Conservation (phyloP, 1,140 invertebrate species). For the Brachionus asplanchnoidis region DNA sequence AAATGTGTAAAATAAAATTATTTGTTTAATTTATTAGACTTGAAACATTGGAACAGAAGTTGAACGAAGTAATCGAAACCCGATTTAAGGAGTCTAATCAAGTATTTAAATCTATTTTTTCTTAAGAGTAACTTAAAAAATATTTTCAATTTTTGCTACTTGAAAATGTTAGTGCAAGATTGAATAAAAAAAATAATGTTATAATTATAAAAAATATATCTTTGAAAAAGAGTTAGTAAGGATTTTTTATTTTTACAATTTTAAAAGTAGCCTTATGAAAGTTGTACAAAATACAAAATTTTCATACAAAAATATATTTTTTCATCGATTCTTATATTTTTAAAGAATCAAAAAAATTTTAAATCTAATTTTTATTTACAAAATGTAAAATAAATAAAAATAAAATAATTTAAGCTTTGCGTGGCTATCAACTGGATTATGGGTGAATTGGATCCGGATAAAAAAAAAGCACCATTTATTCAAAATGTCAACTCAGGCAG, state of each 20-base stretch:
- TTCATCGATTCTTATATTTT: too few relatives aligned
- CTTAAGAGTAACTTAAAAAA: not conserved
- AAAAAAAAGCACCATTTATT: conserved; percentile 15
- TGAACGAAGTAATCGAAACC: conserved; percentile 39
- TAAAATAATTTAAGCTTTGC: not conserved
- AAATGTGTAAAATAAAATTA: not conserved
- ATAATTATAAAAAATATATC: too few relatives aligned
- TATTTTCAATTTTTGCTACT: too few relatives aligned
- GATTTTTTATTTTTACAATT: not conserved
- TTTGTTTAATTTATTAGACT: not conserved
- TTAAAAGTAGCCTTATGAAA: too few relatives aligned
- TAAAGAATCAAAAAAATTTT: too few relatives aligned
- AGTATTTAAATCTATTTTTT: not conserved
- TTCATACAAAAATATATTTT: too few relatives aligned
- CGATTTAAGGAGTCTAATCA: conserved; percentile 37
- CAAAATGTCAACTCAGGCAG: conserved; percentile 12
- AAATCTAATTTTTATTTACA: not conserved
- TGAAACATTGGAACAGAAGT: conserved; percentile 33
- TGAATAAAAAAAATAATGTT: too few relatives aligned
- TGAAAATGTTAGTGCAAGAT: too few relatives aligned
- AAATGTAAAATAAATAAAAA: not conserved
- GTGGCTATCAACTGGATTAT: conserved; percentile 28
- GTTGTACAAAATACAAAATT: not conserved
- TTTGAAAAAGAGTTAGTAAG: not conserved
- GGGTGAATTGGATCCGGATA: not conserved